Conservation (phyloP, 2,797 vertebrate species). For the Cuculus canorus region DNA sequence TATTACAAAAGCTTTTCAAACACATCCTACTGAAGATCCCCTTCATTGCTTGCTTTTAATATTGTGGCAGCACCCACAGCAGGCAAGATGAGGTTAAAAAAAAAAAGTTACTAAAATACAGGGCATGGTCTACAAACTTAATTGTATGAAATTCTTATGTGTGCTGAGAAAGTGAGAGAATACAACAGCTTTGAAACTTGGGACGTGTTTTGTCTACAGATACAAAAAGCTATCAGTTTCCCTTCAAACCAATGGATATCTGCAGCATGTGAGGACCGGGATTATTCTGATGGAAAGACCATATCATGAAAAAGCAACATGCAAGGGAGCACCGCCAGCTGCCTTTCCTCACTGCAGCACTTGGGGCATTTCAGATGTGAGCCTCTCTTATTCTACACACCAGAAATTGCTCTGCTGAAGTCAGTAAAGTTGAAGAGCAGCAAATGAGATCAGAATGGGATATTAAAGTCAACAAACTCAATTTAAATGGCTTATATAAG, state of each 20-base stretch:
- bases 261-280: not conserved
- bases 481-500: not conserved
- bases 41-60: not conserved
- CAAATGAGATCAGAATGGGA: not conserved
- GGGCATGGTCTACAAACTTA: not conserved
- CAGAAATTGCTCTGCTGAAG: not conserved
- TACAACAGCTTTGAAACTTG: not conserved
- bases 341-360: not conserved
- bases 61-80: not conserved
- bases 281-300: not conserved
- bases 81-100: not conserved
- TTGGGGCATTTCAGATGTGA: not conserved
- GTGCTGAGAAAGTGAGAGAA: not conserved
- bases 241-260: not conserved
- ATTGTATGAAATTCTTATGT: not conserved
- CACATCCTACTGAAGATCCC: not conserved
- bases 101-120: not conserved
- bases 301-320: not conserved
- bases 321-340: rapidly evolving
- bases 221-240: not conserved
- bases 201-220: not conserved
- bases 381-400: not conserved
- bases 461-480: not conserved
- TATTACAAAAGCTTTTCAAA: constrained; percentile 14
- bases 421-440: not conserved